phyloP scores from a whole-genome alignment of 2,888 invertebrate genomes.

The Mythimna lalbum region DNA sequence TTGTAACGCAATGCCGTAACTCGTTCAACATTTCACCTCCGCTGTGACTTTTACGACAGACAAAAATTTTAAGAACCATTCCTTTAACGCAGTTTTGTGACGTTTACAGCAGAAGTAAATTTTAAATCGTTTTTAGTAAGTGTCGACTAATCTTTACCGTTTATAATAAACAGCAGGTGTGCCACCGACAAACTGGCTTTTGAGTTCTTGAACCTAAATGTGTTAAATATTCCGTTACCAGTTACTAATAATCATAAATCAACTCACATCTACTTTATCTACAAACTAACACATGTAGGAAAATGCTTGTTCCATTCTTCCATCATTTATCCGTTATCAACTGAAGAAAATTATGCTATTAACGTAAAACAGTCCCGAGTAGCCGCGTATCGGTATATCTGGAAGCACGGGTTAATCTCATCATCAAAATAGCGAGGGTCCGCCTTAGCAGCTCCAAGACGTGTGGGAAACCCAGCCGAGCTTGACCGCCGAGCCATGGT shows the following conservation, averaged over 20 bases:
- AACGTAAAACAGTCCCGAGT: constrained; percentile 57
- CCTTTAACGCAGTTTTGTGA: constrained; percentile 24
- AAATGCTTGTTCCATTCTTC: constrained; percentile 18
- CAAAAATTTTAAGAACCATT: constrained; percentile 40
- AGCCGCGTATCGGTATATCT: constrained; percentile 65
- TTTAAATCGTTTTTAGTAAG: constrained; percentile 35
- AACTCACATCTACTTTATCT: constrained; percentile 16
- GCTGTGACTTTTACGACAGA: constrained; percentile 50
- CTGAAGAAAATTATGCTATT: constrained; percentile 54
- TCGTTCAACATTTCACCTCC: constrained; percentile 50
- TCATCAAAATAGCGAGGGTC: constrained; percentile 70
- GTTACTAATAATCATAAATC: constrained; percentile 35
- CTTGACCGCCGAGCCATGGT: constrained; percentile 75
- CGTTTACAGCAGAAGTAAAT: constrained; percentile 13
- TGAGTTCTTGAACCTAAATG: constrained; percentile 21
- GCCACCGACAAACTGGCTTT: constrained; percentile 35
- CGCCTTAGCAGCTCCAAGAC: constrained; percentile 67
- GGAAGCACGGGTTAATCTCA: constrained; percentile 69
- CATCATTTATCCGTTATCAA: constrained; percentile 43
- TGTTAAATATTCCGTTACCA: constrained; percentile 43
- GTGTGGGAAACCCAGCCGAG: constrained; percentile 78
- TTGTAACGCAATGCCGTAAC: constrained; percentile 69
- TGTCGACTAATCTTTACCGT: constrained; percentile 32
- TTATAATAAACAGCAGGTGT: constrained; percentile 40
- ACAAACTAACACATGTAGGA: constrained; percentile 11